Conservation (phyloP, 1,140 invertebrate species). For the Zaprionus inermis region DNA sequence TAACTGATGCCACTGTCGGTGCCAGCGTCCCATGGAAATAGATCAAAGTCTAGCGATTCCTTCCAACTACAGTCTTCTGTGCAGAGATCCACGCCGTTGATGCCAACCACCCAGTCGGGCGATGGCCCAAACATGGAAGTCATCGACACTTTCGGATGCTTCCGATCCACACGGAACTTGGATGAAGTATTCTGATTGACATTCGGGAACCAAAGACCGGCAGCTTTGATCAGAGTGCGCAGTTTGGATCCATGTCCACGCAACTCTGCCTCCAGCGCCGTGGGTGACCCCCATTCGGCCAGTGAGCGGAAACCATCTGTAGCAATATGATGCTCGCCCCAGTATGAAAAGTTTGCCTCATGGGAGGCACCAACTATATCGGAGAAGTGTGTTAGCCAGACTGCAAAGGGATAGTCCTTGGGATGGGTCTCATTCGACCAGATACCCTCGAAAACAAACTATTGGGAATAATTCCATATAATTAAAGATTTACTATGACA, state of each 20-base stretch:
- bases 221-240: slow-evolving; percentile 97
- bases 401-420: slow-evolving; percentile 96
- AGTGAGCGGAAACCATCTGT: slow-evolving; percentile 95
- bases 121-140: slow-evolving; percentile 98
- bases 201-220: slow-evolving; percentile 96
- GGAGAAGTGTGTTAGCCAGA: slow-evolving; percentile 98
- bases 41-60: slow-evolving; percentile 90
- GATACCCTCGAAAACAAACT: slow-evolving; percentile 96
- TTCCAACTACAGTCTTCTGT: slow-evolving; percentile 95
- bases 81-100: slow-evolving; percentile 94
- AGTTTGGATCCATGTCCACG: slow-evolving; percentile 91
- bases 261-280: slow-evolving; percentile 96
- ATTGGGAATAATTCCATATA: background rate
- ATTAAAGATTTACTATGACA: background rate
- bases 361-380: slow-evolving; percentile 99
- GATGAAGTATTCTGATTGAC: slow-evolving; percentile 95
- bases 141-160: slow-evolving; percentile 95
- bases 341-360: slow-evolving; percentile 95
- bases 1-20: slow-evolving; percentile 97
- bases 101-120: slow-evolving; percentile 98
- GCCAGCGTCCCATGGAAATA: slow-evolving; percentile 97
- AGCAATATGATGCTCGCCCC: slow-evolving; percentile 95
- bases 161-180: slow-evolving; percentile 94
- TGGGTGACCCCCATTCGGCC: slow-evolving; percentile 90
- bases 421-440: slow-evolving; percentile 99